A percentile compares a stretch with the other conserved stretches of the same genome.
Conservation (phyloP, 2,888 invertebrate species). For the Autographa gamma region DNA sequence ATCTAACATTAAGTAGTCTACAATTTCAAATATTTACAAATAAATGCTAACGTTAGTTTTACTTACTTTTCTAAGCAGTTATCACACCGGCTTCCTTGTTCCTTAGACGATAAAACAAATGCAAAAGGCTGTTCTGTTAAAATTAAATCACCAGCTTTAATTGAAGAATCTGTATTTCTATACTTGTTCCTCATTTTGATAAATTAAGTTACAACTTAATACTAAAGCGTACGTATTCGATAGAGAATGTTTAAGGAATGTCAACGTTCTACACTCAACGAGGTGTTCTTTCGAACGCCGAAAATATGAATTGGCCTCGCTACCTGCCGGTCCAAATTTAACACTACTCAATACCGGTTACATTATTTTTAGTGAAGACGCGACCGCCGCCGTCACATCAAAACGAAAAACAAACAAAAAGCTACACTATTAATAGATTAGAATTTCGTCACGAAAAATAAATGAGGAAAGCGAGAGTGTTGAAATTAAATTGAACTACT, state of each 20-base stretch:
- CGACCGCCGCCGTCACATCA: constrained; percentile 70
- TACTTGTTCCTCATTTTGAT: constrained; percentile 83
- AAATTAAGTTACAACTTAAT: constrained; percentile 44
- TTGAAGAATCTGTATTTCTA: constrained; percentile 75
- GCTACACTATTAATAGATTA: constrained; percentile 63
- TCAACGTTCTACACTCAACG: constrained; percentile 63
- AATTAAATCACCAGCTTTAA: constrained; percentile 91
- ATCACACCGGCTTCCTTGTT: constrained; percentile 92
- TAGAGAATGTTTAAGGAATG: constrained; percentile 74
- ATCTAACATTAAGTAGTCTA: not conserved
- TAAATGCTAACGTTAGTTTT: not conserved
- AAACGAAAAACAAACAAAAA: constrained; percentile 78
- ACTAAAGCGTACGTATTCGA: constrained; percentile 57
- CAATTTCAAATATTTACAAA: not conserved
- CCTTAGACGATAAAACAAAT: constrained; percentile 92
- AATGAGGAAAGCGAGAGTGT: constrained; percentile 25
- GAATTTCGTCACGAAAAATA: constrained; percentile 48
- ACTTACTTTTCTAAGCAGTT: constrained; percentile 92
- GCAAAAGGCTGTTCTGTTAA: constrained; percentile 93
- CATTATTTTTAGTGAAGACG: constrained; percentile 84
- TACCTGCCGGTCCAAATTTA: constrained; percentile 82
- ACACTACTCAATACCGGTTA: constrained; percentile 75
- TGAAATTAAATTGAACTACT: constrained; percentile 11
- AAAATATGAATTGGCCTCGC: constrained; percentile 80
- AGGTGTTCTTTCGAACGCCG: constrained; percentile 65